Percentiles rank a stretch among this genome's conserved stretches.
phyloP scores from a whole-genome alignment of 2,888 invertebrate genomes.

The Dione vanillae region DNA sequence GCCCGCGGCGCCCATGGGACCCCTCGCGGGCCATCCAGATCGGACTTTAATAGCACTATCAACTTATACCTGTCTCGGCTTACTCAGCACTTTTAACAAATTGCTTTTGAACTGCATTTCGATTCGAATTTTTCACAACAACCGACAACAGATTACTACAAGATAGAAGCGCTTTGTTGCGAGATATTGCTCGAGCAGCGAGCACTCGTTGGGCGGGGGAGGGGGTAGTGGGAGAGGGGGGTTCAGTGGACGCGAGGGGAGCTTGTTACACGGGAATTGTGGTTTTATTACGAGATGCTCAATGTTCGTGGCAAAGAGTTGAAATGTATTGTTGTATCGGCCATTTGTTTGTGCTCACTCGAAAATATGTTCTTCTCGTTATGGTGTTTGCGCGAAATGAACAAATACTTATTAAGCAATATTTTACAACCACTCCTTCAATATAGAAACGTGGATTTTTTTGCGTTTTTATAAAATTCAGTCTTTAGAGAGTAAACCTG shows the following conservation, averaged over 20 bases:
- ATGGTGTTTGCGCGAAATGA: background rate
- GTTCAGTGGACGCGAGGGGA: background rate
- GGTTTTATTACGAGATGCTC: constrained; percentile 25
- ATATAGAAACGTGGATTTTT: no score
- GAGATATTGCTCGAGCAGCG: constrained; percentile 27
- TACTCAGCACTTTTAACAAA: constrained; percentile 39
- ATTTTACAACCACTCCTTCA: constrained; percentile 11
- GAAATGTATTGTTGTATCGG: constrained; percentile 16
- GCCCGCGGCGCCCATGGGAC: constrained; percentile 24
- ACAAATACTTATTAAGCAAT: constrained; percentile 1
- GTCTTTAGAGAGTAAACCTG: no score
- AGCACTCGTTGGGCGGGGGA: background rate
- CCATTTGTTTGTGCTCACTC: constrained; percentile 20
- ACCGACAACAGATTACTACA: constrained; percentile 33
- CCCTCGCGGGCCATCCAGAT: constrained; percentile 46
- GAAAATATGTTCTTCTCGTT: constrained; percentile 13
- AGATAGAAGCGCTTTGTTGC: constrained; percentile 34
- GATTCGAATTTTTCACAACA: constrained; percentile 36
- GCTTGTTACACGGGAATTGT: constrained; percentile 16
- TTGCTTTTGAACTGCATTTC: constrained; percentile 38
- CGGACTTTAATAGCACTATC: constrained; percentile 52
- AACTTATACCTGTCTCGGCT: constrained; percentile 31
- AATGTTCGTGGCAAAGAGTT: constrained; percentile 21
- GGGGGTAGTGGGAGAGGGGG: background rate
- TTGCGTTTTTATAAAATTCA: no score